A percentile compares a stretch with the other conserved stretches of the same genome.
These are phyloP conservation scores for Torymus texanus DNA, from an alignment of 2,888 invertebrate genomes.

Conservation along the genomic window DNA sequence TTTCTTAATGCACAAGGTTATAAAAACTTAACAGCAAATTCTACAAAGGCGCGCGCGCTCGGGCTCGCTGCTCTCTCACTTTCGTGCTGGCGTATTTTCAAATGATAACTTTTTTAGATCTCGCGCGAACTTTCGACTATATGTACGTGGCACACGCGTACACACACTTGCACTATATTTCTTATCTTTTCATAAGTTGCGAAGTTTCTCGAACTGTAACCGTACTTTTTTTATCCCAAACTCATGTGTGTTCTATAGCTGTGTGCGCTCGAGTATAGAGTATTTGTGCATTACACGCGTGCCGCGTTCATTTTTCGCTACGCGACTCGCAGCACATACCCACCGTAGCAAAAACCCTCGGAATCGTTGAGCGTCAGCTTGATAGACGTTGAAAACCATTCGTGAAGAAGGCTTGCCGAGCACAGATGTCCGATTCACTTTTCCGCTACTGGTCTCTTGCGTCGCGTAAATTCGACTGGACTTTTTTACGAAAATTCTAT, in stretches of 20 bases:
- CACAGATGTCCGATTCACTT: no score
- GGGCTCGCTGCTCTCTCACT: no score
- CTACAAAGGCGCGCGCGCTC: not conserved
- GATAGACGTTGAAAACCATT: not conserved
- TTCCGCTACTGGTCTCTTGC: no score
- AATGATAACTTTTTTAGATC: no score
- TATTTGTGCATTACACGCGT: not conserved
- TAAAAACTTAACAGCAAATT: conserved; percentile 3
- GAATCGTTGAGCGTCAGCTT: conserved; percentile 1
- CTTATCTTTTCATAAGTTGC: not conserved
- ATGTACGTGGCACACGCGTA: no score
- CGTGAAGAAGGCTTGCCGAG: not conserved
- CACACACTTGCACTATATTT: no score
- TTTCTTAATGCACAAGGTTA: conserved; percentile 38
- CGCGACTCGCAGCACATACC: no score
- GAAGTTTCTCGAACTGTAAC: not conserved
- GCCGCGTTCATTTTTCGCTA: not conserved
- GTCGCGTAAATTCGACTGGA: no score
- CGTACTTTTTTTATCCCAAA: not conserved
- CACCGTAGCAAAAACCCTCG: not conserved
- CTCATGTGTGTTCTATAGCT: no score
- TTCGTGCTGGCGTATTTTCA: no score
- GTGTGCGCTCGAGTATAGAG: not conserved
- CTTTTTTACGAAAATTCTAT: no score
- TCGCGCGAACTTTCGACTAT: no score